Percentiles rank a stretch among this genome's conserved stretches.
phyloP scores from a whole-genome alignment of 2,888 invertebrate genomes.

The Noctua janthe region DNA sequence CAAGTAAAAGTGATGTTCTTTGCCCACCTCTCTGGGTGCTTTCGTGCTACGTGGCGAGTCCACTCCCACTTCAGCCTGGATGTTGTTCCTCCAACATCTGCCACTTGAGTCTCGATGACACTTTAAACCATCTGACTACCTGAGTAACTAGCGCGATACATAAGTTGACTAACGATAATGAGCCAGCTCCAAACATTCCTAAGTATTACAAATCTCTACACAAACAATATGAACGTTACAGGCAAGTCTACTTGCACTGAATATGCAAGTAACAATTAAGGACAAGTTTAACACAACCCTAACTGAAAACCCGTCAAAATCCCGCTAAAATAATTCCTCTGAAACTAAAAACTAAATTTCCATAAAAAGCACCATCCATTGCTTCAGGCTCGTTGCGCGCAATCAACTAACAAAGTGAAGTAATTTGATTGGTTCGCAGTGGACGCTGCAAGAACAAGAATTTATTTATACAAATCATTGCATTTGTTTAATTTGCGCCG shows the following conservation, averaged over 20 bases:
- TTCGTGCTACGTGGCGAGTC: neutral
- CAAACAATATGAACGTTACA: neutral
- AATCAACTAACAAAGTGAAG: conserved; percentile 84
- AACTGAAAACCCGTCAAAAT: neutral
- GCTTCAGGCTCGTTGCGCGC: conserved; percentile 59
- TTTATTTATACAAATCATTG: conserved; percentile 81
- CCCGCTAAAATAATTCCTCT: neutral
- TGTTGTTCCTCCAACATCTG: neutral
- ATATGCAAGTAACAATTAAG: neutral
- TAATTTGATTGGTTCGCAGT: conserved; percentile 80
- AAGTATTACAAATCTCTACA: neutral
- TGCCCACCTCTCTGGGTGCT: neutral
- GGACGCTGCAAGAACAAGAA: conserved; percentile 77
- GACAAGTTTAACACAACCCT: neutral
- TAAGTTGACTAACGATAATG: neutral
- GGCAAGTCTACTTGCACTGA: neutral
- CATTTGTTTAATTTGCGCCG: conserved; percentile 66
- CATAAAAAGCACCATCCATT: conserved; percentile 32
- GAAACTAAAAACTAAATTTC: neutral
- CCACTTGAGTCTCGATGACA: neutral
- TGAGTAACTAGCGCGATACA: neutral
- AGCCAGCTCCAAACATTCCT: neutral
- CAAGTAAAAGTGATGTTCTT: neutral
- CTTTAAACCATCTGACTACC: neutral
- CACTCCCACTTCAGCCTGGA: neutral